A percentile compares a stretch with the other conserved stretches of the same genome.
These are phyloP conservation scores for Atrichornis clamosus DNA, from an alignment of 2,113 vertebrate genomes.

Conservation along the genomic window DNA sequence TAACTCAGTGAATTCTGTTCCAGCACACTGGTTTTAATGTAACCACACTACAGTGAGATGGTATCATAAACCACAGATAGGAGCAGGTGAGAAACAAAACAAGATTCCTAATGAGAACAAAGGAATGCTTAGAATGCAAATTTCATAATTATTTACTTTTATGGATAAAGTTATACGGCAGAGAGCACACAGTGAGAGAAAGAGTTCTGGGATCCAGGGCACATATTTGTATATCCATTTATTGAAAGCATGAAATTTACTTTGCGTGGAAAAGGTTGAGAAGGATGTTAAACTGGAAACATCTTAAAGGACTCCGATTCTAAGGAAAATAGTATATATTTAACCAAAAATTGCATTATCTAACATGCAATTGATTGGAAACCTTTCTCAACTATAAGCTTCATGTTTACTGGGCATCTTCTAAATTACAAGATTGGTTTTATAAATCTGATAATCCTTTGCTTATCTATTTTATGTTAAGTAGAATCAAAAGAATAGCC, in stretches of 20 bases:
- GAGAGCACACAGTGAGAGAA: not conserved
- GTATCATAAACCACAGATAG: not conserved
- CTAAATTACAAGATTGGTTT: not conserved
- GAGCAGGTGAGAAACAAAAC: not conserved
- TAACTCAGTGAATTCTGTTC: not conserved
- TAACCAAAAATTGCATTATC: not conserved
- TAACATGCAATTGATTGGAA: not conserved
- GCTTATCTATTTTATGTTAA: not conserved
- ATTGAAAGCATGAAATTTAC: not conserved
- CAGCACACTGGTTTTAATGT: not conserved
- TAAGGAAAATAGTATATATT: not conserved
- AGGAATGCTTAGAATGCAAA: not conserved
- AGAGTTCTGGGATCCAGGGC: not conserved
- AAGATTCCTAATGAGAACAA: not conserved
- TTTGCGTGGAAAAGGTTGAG: not conserved
- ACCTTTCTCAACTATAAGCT: not conserved
- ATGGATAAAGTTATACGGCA: not conserved
- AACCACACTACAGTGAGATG: not conserved
- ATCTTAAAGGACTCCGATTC: not conserved
- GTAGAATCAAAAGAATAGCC: not conserved
- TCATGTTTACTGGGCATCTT: not conserved
- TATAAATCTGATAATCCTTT: not conserved
- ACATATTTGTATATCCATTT: not conserved
- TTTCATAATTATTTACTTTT: not conserved
- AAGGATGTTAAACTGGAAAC: not conserved